phyloP scores from a whole-genome alignment of 2,797 vertebrate genomes.

The Pangasius sanitwongsei region DNA sequence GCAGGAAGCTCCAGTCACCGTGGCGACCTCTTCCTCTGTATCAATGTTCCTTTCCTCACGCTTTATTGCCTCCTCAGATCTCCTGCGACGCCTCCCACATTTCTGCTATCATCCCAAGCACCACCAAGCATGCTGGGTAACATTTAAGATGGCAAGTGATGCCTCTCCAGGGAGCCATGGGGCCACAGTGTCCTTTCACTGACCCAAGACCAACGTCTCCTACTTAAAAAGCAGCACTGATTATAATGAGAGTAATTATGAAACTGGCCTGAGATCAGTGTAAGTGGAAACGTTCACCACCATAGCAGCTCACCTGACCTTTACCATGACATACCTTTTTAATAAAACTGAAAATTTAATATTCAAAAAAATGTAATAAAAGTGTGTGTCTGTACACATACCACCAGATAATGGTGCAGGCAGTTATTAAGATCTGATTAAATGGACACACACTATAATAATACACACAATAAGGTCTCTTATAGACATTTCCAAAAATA shows the following conservation, averaged over 20 bases:
- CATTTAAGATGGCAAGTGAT: slow-evolving; percentile 67
- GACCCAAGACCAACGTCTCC: slow-evolving; percentile 4
- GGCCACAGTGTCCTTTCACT: slow-evolving; percentile 22
- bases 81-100: slow-evolving; percentile 65
- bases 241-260: not conserved
- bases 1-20: slow-evolving; percentile 17
- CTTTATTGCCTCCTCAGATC: slow-evolving; percentile 60
- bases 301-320: slow-evolving; percentile 65
- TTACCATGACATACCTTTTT: slow-evolving; percentile 2
- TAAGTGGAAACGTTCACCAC: not conserved
- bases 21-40: slow-evolving; percentile 58
- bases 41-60: slow-evolving; percentile 55
- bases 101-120: slow-evolving; percentile 62
- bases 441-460: not conserved
- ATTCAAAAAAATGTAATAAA: not conserved
- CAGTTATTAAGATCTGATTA: not conserved
- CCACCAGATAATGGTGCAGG: not conserved
- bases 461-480: not conserved
- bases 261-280: slow-evolving; percentile 22
- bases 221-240: not conserved
- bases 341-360: not conserved
- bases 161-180: slow-evolving; percentile 53
- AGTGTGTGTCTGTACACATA: not conserved
- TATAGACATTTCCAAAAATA: not conserved
- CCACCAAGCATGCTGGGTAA: slow-evolving; percentile 61